phyloP scores from a whole-genome alignment of 2,113 vertebrate genomes.

The Rhea pennata region DNA sequence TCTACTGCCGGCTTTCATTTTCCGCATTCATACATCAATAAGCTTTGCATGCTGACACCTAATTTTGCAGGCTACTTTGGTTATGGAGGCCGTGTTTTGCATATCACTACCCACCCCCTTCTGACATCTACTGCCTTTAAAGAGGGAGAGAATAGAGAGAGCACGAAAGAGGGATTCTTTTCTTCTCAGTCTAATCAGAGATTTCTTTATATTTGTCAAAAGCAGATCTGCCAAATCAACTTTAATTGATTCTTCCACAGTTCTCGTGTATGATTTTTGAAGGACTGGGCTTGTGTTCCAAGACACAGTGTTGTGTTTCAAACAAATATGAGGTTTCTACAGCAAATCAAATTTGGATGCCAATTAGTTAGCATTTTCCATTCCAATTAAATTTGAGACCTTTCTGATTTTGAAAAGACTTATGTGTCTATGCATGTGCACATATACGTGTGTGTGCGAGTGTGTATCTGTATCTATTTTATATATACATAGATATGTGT shows the following conservation, averaged over 20 bases:
- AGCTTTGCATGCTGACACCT: conserved; percentile 99
- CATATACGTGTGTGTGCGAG: not conserved
- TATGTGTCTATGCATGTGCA: conserved; percentile 5
- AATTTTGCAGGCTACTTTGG: conserved; percentile 99
- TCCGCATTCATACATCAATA: conserved; percentile 99
- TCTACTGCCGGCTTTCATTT: conserved; percentile 99
- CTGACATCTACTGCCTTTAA: conserved; percentile 94
- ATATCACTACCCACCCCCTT: conserved; percentile 92
- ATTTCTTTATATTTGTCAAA: conserved; percentile 83
- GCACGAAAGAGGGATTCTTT: conserved; percentile 62
- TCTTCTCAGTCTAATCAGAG: conserved; percentile 77
- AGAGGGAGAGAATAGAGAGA: conserved; percentile 79
- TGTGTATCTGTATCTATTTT: conserved; percentile 40
- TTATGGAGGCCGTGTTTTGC: conserved; percentile 98
- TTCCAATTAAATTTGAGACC: conserved; percentile 84
- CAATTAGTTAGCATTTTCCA: conserved; percentile 85
- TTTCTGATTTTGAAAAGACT: conserved; percentile 81
- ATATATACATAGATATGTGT: not conserved
- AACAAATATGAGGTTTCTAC: conserved; percentile 82
- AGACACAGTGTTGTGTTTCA: conserved; percentile 81
- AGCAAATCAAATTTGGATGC: conserved; percentile 84
- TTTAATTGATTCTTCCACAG: conserved; percentile 87
- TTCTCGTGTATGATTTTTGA: conserved; percentile 78
- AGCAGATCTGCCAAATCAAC: conserved; percentile 85
- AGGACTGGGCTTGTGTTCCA: conserved; percentile 80